Evolutionary conservation across 2,113 vertebrate genomes (phyloP).

Genomic region (Erpornis zantholeuca): DNA sequence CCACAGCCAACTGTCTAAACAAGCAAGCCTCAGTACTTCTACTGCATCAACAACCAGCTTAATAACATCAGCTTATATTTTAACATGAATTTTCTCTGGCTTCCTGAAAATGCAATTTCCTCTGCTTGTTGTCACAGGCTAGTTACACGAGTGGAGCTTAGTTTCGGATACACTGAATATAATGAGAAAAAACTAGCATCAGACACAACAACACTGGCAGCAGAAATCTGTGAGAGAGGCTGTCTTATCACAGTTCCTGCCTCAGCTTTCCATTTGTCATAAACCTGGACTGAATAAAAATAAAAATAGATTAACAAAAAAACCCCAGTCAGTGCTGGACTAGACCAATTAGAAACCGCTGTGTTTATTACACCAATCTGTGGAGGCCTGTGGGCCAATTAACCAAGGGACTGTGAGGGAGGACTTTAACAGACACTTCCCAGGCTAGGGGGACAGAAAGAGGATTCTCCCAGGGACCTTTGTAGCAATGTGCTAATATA

Average conservation of each 20-base stretch:
- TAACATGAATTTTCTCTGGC: not conserved
- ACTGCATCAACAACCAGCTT: not conserved
- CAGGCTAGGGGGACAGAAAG: no score
- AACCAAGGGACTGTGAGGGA: no score
- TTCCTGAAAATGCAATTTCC: not conserved
- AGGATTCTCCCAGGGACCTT: no score
- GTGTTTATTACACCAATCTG: no score
- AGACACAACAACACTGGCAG: not conserved
- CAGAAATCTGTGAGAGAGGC: not conserved
- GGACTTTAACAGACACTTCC: no score
- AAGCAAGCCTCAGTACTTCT: not conserved
- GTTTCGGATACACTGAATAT: not conserved
- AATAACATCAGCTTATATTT: not conserved
- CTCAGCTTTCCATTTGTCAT: not conserved
- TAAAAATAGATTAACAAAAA: not conserved
- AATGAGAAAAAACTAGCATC: not conserved
- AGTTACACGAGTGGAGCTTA: not conserved
- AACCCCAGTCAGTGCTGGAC: no score
- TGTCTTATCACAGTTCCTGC: not conserved
- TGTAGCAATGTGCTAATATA: no score
- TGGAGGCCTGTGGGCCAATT: no score
- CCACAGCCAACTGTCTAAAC: not conserved
- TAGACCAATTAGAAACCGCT: no score
- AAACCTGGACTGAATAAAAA: not conserved
- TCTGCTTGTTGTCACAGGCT: not conserved